Percentiles rank a stretch among this genome's conserved stretches.
These are phyloP conservation scores for Delichon dasypus DNA, from an alignment of 2,797 vertebrate species.

Conservation along the genomic window DNA sequence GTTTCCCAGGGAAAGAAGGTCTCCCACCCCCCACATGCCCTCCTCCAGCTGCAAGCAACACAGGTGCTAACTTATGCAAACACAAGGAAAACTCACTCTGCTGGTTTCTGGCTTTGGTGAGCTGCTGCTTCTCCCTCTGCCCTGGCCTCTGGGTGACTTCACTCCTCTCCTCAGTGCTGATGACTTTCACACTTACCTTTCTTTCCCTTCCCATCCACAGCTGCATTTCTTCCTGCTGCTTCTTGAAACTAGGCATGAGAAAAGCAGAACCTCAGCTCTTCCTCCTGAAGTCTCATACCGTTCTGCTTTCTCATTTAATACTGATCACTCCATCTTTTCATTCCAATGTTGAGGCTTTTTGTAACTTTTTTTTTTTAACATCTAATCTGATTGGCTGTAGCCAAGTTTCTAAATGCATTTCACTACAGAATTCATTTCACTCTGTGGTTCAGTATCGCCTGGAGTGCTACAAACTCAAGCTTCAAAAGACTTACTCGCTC, in stretches of 20 bases:
- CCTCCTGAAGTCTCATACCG: not conserved
- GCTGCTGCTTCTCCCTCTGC: not conserved
- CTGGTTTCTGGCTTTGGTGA: not conserved
- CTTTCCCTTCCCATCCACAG: not conserved
- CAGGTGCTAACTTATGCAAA: constrained; percentile 64
- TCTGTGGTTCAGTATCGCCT: not conserved
- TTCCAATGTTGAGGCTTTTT: not conserved
- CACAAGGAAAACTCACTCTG: constrained; percentile 50
- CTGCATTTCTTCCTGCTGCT: not conserved
- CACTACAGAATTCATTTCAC: not conserved
- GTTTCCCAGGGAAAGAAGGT: not conserved
- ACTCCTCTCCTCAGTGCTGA: not conserved
- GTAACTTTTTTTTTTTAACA: not conserved
- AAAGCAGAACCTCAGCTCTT: not conserved
- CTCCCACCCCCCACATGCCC: not conserved
- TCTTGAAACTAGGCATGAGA: not conserved
- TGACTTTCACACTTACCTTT: not conserved
- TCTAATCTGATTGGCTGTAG: not conserved
- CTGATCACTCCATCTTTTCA: not conserved
- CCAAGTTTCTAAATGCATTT: not conserved
- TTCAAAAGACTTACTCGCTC: constrained; percentile 1
- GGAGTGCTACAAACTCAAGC: constrained; percentile 14
- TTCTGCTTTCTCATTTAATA: not conserved
- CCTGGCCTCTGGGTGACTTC: not conserved
- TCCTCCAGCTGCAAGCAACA: constrained; percentile 37